Evolutionary conservation across 1,140 invertebrate species (phyloP).

Genomic region (Sipha flava): DNA sequence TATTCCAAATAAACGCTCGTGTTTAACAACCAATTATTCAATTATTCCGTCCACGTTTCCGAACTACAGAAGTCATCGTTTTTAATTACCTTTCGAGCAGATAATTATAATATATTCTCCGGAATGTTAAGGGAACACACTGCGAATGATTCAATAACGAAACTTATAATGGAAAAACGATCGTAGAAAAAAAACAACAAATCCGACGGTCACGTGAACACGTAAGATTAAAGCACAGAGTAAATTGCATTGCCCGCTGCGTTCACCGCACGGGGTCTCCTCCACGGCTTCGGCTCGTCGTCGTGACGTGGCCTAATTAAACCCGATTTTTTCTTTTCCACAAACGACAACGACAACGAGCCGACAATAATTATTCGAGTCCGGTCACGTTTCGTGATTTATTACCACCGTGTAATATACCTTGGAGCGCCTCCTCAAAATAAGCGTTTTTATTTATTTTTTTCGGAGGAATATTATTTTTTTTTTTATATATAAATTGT

Average conservation of each 20-base stretch:
- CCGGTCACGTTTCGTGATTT: slow-evolving; percentile 26
- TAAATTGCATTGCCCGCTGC: not conserved
- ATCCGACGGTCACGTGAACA: not conserved
- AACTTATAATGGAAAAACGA: not conserved
- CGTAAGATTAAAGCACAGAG: not conserved
- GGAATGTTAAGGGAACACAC: not conserved
- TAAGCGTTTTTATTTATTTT: not conserved
- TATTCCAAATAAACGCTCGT: too few relatives aligned
- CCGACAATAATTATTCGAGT: slow-evolving; percentile 5
- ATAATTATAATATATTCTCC: not conserved
- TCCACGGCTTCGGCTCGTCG: not conserved
- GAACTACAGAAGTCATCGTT: not conserved
- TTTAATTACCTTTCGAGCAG: not conserved
- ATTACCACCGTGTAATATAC: not conserved
- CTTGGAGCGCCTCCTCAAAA: not conserved
- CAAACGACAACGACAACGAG: not conserved
- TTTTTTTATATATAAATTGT: not conserved
- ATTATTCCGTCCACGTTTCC: not conserved
- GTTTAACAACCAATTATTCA: too few relatives aligned
- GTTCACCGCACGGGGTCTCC: not conserved
- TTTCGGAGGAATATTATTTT: not conserved
- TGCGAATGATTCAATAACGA: not conserved
- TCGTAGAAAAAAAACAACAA: not conserved
- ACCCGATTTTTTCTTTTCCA: not conserved
- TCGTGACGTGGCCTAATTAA: slow-evolving; percentile 27